phyloP scores from a whole-genome alignment of 2,113 vertebrate genomes.

The Macquaria australasica region DNA sequence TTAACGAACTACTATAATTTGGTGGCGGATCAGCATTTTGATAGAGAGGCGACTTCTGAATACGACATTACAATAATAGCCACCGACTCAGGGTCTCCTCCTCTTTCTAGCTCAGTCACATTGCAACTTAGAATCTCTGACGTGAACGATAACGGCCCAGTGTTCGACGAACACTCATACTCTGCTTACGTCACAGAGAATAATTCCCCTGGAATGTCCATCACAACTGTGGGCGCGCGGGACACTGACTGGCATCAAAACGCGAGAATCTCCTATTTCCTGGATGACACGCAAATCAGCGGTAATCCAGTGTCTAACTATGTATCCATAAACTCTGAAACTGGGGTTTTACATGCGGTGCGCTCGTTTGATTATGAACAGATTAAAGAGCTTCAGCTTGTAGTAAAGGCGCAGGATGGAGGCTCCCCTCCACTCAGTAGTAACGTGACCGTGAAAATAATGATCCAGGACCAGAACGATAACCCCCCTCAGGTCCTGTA shows the following conservation, averaged over 20 bases:
- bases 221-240: slow-evolving; percentile 24
- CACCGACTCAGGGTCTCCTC: slow-evolving; percentile 47
- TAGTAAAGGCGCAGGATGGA: slow-evolving; percentile 61
- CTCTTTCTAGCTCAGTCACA: slow-evolving; percentile 34
- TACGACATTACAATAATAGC: slow-evolving; percentile 64
- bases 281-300: slow-evolving; percentile 26
- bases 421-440: slow-evolving; percentile 48
- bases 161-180: slow-evolving; percentile 46
- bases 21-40: slow-evolving; percentile 53
- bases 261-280: slow-evolving; percentile 40
- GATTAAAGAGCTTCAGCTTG: slow-evolving; percentile 28
- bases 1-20: slow-evolving; percentile 61
- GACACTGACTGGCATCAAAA: slow-evolving; percentile 58
- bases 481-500: slow-evolving; percentile 28
- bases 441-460: slow-evolving; percentile 28
- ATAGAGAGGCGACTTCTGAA: slow-evolving; percentile 50
- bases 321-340: slow-evolving; percentile 56
- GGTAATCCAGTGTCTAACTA: slow-evolving; percentile 21
- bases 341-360: slow-evolving; percentile 42
- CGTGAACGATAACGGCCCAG: slow-evolving; percentile 68
- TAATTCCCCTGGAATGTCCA: slow-evolving; percentile 61
- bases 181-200: slow-evolving; percentile 60
- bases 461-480: slow-evolving; percentile 34
- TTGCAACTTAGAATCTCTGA: slow-evolving; percentile 62
- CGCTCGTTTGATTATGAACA: slow-evolving; percentile 70